These are phyloP conservation scores for Chrysomela aeneicollis DNA, from an alignment of 2,888 invertebrate genomes.

Conservation along the genomic window DNA sequence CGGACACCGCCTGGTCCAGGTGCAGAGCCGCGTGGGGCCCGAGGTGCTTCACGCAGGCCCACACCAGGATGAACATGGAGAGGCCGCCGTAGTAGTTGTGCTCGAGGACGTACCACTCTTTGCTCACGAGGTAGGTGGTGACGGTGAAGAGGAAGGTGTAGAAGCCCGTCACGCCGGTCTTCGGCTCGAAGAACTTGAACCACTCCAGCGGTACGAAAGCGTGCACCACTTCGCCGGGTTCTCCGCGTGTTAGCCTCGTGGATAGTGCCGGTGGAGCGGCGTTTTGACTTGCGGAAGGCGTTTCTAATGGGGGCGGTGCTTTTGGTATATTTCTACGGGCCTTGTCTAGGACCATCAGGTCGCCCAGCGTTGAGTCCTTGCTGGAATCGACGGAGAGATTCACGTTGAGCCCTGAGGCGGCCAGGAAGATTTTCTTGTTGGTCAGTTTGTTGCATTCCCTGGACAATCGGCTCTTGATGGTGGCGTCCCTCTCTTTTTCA, in stretches of 20 bases:
- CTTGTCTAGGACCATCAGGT: neutral
- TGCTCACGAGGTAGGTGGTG: constrained; percentile 84
- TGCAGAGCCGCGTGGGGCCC: constrained; percentile 73
- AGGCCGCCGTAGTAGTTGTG: constrained; percentile 88
- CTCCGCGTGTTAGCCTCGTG: constrained; percentile 63
- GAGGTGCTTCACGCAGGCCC: constrained; percentile 70
- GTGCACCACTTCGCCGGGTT: constrained; percentile 80
- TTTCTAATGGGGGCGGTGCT: neutral
- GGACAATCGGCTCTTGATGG: constrained; percentile 36
- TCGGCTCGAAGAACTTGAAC: constrained; percentile 92
- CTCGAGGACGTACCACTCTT: constrained; percentile 93
- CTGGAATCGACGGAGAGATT: constrained; percentile 17
- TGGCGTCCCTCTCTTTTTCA: constrained; percentile 43
- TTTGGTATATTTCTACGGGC: neutral
- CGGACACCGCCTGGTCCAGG: constrained; percentile 77
- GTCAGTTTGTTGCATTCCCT: constrained; percentile 39
- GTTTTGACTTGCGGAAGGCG: neutral
- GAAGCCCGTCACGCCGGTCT: constrained; percentile 91
- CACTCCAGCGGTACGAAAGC: constrained; percentile 94
- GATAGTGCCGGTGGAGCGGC: neutral
- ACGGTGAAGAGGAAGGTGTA: constrained; percentile 79
- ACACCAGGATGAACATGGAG: constrained; percentile 71
- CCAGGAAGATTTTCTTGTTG: constrained; percentile 23
- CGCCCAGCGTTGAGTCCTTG: neutral
- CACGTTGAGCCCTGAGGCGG: constrained; percentile 21